A percentile compares a stretch with the other conserved stretches of the same genome.
These are phyloP conservation scores for Torymus aiolomorphi DNA, from an alignment of 2,888 invertebrate species.

Conservation along the genomic window DNA sequence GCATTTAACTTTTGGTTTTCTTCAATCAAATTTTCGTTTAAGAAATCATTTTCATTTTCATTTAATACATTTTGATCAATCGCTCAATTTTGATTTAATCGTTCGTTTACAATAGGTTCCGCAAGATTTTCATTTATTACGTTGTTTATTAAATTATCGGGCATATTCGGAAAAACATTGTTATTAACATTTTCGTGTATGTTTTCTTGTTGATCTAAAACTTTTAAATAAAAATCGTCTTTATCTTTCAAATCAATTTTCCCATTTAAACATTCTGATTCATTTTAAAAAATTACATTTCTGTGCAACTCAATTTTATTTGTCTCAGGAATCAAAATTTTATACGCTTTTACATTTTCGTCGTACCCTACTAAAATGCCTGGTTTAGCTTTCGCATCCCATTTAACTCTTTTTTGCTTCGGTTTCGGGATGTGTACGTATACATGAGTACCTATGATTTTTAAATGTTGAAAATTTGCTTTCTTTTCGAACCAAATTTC, in stretches of 20 bases:
- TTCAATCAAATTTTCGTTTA: background rate
- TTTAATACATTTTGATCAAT: slow-evolving; percentile 9
- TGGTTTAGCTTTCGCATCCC: too few species aligned
- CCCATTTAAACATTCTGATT: slow-evolving; percentile 17
- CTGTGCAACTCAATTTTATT: slow-evolving; percentile 48
- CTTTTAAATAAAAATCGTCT: slow-evolving; percentile 25
- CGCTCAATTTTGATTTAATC: too few species aligned
- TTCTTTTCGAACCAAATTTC: slow-evolving; percentile 63
- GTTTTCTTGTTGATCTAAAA: slow-evolving; percentile 11
- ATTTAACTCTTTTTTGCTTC: too few species aligned
- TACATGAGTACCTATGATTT: slow-evolving; percentile 62
- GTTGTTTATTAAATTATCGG: slow-evolving; percentile 14
- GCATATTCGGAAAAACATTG: background rate
- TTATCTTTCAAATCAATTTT: slow-evolving; percentile 11
- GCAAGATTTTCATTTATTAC: background rate
- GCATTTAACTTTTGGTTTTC: slow-evolving; percentile 7
- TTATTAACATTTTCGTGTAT: background rate
- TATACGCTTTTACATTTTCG: too few species aligned
- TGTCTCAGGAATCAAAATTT: slow-evolving; percentile 48
- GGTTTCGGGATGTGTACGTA: slow-evolving; percentile 61
- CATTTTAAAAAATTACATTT: too few species aligned
- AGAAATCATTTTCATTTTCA: too few species aligned
- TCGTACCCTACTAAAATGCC: too few species aligned
- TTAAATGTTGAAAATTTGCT: slow-evolving; percentile 60
- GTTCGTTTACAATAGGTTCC: slow-evolving; percentile 8